phyloP scores from a whole-genome alignment of 2,797 vertebrate genomes.

The Alcedo quadribrachys region DNA sequence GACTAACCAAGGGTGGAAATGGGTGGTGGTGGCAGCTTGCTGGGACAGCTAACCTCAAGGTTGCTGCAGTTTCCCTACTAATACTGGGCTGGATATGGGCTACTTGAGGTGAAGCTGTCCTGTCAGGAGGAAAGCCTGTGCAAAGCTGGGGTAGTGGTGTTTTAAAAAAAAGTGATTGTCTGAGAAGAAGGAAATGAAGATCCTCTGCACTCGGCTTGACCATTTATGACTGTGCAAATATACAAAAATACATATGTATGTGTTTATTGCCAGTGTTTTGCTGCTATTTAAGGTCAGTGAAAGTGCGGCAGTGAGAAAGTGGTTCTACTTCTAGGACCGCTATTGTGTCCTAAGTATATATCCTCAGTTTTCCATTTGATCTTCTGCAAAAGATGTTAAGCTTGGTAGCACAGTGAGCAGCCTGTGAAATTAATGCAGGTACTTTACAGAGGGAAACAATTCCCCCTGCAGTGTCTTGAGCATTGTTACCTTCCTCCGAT shows the following conservation, averaged over 20 bases:
- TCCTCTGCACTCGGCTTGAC: rapidly evolving
- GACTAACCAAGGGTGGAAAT: background rate
- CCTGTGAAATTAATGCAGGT: background rate
- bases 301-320: background rate
- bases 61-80: background rate
- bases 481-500: background rate
- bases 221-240: background rate
- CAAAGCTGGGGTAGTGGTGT: rapidly evolving
- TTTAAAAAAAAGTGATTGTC: background rate
- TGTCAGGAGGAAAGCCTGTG: background rate
- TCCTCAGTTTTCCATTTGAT: background rate
- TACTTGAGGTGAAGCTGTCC: background rate
- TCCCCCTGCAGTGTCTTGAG: background rate
- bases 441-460: background rate
- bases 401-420: background rate
- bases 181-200: background rate
- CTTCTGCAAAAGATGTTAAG: background rate
- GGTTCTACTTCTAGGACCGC: background rate
- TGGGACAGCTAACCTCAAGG: background rate
- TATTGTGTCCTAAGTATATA: background rate
- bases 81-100: background rate
- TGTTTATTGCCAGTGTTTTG: background rate
- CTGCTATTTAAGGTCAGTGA: background rate
- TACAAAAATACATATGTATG: rapidly evolving
- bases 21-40: background rate